Evolutionary conservation across 2,888 invertebrate species (phyloP).

Genomic region (Physocephala rufipes): DNA sequence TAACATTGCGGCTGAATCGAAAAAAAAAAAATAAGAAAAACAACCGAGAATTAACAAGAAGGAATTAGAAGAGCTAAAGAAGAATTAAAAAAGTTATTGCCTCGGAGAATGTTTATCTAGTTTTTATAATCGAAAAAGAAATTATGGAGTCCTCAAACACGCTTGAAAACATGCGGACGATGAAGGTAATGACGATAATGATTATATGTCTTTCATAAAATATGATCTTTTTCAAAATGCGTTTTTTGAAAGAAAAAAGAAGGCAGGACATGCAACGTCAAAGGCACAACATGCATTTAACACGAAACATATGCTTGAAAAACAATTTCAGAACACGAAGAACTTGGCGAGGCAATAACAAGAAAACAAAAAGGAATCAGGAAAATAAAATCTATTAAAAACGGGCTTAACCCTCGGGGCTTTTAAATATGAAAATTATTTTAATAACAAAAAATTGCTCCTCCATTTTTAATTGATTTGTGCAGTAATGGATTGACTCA

Average conservation of each 20-base stretch:
- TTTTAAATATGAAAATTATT: no score
- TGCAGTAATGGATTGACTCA: no score
- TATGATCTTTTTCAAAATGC: conserved; percentile 4
- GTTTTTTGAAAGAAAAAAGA: conserved; percentile 8
- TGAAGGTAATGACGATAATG: no score
- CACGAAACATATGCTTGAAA: conserved; percentile 54
- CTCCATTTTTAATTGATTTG: no score
- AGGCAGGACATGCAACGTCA: conserved; percentile 6
- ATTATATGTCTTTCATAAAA: conserved; percentile 39
- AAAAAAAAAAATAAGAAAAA: conserved; percentile 4
- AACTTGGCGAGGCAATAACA: not conserved
- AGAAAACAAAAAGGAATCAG: not conserved
- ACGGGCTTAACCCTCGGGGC: no score
- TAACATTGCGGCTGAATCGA: not conserved
- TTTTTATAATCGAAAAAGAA: not conserved
- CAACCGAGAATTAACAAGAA: no score
- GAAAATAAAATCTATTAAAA: no score
- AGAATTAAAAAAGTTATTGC: conserved; percentile 27
- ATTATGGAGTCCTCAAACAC: conserved; percentile 38
- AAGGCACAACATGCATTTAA: conserved; percentile 50
- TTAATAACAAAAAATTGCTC: no score
- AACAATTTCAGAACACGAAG: conserved; percentile 49
- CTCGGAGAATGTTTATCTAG: not conserved
- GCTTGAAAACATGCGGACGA: no score
- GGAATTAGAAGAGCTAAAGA: conserved; percentile 41